Conservation (phyloP, 2,888 invertebrate genomes). For the Chrysolina haemoptera region DNA sequence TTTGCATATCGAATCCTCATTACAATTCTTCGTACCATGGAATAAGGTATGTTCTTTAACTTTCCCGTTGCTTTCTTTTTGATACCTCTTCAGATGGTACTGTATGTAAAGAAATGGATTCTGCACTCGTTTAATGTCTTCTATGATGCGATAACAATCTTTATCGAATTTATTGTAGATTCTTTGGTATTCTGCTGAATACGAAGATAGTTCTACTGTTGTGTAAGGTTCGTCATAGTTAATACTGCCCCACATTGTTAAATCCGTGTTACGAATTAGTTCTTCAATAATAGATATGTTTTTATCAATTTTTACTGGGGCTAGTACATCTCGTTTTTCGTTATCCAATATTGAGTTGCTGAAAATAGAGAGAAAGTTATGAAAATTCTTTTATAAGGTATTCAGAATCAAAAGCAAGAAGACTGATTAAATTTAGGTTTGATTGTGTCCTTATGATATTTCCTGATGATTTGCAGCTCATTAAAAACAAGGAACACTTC, state of each 20-base stretch:
- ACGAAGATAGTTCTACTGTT: background rate
- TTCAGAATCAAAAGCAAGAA: too few relatives aligned
- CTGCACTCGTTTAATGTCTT: background rate
- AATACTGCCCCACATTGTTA: background rate
- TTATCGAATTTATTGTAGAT: background rate
- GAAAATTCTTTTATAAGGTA: too few relatives aligned
- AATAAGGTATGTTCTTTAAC: conserved; percentile 26
- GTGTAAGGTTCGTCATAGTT: background rate
- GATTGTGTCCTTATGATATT: too few relatives aligned
- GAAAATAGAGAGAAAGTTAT: background rate
- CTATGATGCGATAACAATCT: background rate
- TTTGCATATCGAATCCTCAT: conserved; percentile 32
- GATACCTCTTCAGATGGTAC: conserved; percentile 23
- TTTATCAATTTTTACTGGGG: background rate
- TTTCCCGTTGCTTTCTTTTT: conserved; percentile 23
- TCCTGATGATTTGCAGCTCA: too few relatives aligned
- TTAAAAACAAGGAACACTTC: too few relatives aligned
- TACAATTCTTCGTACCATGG: conserved; percentile 34
- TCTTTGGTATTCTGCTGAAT: background rate
- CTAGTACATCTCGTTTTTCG: background rate
- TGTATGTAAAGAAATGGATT: conserved; percentile 7
- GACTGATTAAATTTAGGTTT: too few relatives aligned
- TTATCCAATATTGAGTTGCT: background rate
- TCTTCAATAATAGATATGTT: background rate
- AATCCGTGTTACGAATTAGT: background rate